Percentiles rank a stretch among this genome's conserved stretches.
phyloP scores from a whole-genome alignment of 2,113 vertebrate species.

The Scophthalmus maximus region DNA sequence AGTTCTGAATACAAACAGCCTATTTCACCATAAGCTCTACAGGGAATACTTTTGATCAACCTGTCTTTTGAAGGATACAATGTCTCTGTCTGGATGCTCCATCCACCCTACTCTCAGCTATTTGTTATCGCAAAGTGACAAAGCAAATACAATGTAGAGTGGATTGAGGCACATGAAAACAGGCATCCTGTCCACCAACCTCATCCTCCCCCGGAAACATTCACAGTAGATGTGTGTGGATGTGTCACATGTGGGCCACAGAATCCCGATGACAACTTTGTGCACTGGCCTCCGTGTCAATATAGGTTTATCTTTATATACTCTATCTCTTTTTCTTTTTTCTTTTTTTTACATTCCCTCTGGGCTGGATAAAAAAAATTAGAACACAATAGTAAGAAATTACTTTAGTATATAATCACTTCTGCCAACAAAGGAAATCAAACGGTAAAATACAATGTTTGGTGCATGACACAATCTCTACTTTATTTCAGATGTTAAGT shows the following conservation, averaged over 20 bases:
- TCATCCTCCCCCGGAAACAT: constrained; percentile 17
- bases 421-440: too few relatives aligned
- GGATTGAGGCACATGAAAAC: constrained; percentile 8
- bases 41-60: not conserved
- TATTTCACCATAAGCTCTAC: not conserved
- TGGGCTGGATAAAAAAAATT: not conserved
- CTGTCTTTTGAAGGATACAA: not conserved
- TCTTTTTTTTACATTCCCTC: not conserved
- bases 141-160: constrained; percentile 5
- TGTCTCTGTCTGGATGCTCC: constrained; percentile 17
- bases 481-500: not conserved
- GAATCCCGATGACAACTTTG: constrained; percentile 14
- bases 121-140: constrained; percentile 16
- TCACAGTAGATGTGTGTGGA: constrained; percentile 4
- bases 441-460: too few relatives aligned
- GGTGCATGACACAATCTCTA: not conserved
- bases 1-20: not conserved
- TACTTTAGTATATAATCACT: too few relatives aligned
- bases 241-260: constrained; percentile 42
- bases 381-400: not conserved
- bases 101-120: constrained; percentile 18
- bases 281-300: not conserved
- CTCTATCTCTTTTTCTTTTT: not conserved
- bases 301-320: not conserved
- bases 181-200: constrained; percentile 20